Base-by-base conservation (phyloP, 2,888 invertebrate species). In the Agrochola litura region DNA sequence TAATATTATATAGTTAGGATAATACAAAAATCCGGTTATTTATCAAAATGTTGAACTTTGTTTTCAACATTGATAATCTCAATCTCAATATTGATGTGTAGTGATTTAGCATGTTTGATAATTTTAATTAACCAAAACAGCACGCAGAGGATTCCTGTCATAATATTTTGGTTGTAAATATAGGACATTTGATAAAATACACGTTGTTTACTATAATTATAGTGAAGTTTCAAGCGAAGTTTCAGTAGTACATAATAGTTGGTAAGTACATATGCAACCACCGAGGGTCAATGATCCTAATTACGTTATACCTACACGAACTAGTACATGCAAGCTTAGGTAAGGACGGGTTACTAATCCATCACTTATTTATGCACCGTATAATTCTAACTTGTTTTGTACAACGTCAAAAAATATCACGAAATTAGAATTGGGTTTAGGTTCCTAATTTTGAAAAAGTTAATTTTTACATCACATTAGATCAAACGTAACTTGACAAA, bases 341-440 rank as follows among this genome's bases (percentile, higher is more conserved):
- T 79, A 86, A 86, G 43, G 22, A 66, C 71, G 8, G 37, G 56
- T 75, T 86, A 43, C 74, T 75, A 64, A 84, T 78, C 86, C 41
- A 83, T 69, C 74, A 63, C 71, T 25, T 76, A 63, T 25, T 25
- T 76, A 63, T 25, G 64, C 54, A 65, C 43, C 12, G 30, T 64
- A 65, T 69, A 61, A 66, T 37, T 71, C 0, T 14, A 63, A 75
- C 49, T 22, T 37, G 58, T 37, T 63, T 70, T 67, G 14, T 37
- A 14, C 58, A 65, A 60, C 37, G 25, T 19, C 0, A 25, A 30
- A 79, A 77, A 64, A 37, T 61, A 43, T 2, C 25, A 54, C n/a
- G 4, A 49, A 67, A 63, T 63, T 12, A 30, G 22, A 60, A 68
- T 65, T 58, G 8, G 6, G 1, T 43, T 52, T 30, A 0, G 12